Evolutionary conservation across 1,140 invertebrate genomes (phyloP).

Genomic region (Rhagoletis pomonella): DNA sequence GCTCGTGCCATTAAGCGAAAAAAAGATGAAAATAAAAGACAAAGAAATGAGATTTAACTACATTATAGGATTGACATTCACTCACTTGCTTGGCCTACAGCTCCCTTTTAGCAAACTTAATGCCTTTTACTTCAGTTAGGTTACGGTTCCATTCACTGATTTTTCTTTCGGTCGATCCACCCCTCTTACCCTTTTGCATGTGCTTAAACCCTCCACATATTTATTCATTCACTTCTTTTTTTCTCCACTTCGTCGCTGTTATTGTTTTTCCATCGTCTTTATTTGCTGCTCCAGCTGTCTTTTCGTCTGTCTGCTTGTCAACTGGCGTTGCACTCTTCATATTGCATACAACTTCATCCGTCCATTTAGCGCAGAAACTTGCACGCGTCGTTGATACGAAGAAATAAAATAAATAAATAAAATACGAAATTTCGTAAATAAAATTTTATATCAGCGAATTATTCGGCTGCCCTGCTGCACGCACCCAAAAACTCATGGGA

Average conservation of each 20-base stretch:
- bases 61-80: background rate
- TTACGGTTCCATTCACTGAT: constrained; percentile 24
- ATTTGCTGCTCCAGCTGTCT: constrained; percentile 9
- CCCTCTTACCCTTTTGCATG: background rate
- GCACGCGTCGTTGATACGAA: background rate
- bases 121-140: background rate
- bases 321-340: background rate
- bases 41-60: background rate
- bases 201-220: background rate
- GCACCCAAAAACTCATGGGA: background rate
- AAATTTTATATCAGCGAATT: constrained; percentile 33
- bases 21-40: background rate
- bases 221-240: background rate
- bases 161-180: background rate
- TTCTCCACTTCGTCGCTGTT: constrained; percentile 2
- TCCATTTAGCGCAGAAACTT: background rate
- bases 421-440: background rate
- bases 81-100: background rate
- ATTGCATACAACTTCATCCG: background rate
- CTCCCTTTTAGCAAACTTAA: background rate
- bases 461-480: background rate
- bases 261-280: constrained; percentile 23
- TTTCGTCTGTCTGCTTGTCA: background rate
- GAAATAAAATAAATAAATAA: constrained; percentile 27
- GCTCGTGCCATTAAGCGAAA: background rate